Evolutionary conservation across 2,113 vertebrate genomes (phyloP).

Genomic region (Aphyosemion australe): DNA sequence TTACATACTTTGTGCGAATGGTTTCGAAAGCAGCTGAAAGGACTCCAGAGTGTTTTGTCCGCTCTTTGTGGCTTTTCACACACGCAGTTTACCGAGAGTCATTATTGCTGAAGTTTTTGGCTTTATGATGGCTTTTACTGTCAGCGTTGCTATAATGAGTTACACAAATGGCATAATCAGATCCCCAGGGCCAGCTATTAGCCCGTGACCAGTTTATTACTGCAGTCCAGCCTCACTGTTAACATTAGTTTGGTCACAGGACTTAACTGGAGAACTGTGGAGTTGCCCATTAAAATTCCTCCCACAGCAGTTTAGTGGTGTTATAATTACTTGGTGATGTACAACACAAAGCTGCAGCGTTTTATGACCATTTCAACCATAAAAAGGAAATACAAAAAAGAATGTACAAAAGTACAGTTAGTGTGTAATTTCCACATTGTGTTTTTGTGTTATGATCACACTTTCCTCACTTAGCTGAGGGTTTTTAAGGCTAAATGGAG

Average conservation of each 20-base stretch:
- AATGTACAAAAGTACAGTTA: conserved; percentile 3
- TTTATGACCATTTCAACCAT: conserved; percentile 16
- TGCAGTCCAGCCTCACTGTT: conserved; percentile 27
- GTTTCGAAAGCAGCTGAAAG: conserved; percentile 15
- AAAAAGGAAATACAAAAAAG: conserved; percentile 10
- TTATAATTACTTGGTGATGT: conserved; percentile 41
- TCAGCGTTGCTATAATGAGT: conserved; percentile 39
- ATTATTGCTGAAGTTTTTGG: conserved; percentile 26
- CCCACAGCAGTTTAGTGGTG: conserved; percentile 39
- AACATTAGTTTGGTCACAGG: conserved; percentile 25
- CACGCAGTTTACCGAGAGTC: conserved; percentile 33
- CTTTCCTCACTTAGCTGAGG: conserved; percentile 1
- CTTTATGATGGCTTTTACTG: conserved; percentile 24
- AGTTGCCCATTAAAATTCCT: conserved; percentile 38
- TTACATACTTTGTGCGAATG: conserved; percentile 48
- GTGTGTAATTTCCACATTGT: conserved; percentile 15
- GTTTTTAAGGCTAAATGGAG: too few relatives aligned
- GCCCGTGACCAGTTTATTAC: conserved; percentile 20
- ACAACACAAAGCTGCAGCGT: conserved; percentile 13
- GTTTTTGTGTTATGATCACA: background rate
- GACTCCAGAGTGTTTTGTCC: conserved; percentile 45
- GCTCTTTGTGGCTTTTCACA: conserved; percentile 50
- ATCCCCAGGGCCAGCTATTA: conserved; percentile 45
- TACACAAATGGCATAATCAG: conserved; percentile 31
- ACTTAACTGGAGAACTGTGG: conserved; percentile 13